Evolutionary conservation across 2,888 invertebrate genomes (phyloP).

Genomic region (Apeira syringaria): DNA sequence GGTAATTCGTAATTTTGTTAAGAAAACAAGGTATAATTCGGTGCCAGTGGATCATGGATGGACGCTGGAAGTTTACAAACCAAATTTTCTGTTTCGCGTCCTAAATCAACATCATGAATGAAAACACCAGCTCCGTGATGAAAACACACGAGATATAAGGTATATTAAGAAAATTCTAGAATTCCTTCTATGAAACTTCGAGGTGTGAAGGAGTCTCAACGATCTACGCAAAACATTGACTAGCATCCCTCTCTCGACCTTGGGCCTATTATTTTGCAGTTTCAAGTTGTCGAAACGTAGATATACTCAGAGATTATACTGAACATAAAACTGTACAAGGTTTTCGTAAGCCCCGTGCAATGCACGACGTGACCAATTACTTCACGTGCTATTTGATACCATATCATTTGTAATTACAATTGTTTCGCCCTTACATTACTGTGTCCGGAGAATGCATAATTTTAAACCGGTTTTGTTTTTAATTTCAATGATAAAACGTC

Average conservation of each 20-base stretch:
- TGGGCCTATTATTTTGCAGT: not conserved
- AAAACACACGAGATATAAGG: too few relatives aligned
- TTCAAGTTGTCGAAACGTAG: constrained; percentile 26
- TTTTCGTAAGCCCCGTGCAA: constrained; percentile 40
- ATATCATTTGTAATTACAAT: constrained; percentile 40
- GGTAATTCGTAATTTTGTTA: constrained; percentile 20
- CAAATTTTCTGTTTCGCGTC: constrained; percentile 28
- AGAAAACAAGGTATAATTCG: constrained; percentile 13
- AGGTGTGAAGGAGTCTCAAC: too few relatives aligned
- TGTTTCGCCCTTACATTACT: constrained; percentile 14
- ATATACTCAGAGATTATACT: constrained; percentile 38
- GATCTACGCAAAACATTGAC: constrained; percentile 2
- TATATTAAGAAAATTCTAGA: constrained; percentile 13
- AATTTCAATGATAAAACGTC: constrained; percentile 11
- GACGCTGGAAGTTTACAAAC: constrained; percentile 34
- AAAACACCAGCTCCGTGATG: constrained; percentile 6
- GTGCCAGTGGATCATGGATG: constrained; percentile 8
- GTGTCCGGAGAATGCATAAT: constrained; percentile 13
- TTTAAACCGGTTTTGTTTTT: constrained; percentile 15
- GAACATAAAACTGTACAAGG: constrained; percentile 33
- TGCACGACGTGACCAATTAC: constrained; percentile 42
- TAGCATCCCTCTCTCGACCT: not conserved
- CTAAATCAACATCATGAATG: constrained; percentile 27
- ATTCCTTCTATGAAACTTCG: too few relatives aligned
- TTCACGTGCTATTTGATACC: constrained; percentile 47